These are phyloP conservation scores for Tinea pellionella DNA, from an alignment of 2,888 invertebrate species.

Conservation along the genomic window DNA sequence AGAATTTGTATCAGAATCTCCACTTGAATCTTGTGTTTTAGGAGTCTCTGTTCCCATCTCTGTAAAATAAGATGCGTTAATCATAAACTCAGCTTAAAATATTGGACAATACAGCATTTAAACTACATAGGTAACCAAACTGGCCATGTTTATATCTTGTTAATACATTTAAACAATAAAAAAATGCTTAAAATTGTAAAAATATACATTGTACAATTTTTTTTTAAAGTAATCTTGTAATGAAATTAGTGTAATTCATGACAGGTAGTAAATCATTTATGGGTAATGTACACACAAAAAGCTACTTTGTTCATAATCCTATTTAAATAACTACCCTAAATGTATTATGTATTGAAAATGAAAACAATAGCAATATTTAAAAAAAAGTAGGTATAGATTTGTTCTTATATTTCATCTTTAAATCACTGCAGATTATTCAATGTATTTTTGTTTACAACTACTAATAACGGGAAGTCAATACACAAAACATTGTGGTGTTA, in stretches of 20 bases:
- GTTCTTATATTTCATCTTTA: not conserved
- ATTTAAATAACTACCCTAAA: not conserved
- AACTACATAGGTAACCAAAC: no score
- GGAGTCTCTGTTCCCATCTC: conserved; percentile 68
- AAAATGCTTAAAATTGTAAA: no score
- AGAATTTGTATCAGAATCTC: conserved; percentile 71
- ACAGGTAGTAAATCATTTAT: not conserved
- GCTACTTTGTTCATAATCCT: not conserved
- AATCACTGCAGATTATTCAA: not conserved
- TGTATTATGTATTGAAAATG: not conserved
- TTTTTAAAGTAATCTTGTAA: no score
- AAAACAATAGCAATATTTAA: not conserved
- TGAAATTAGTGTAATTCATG: no score
- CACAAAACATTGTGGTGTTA: not conserved
- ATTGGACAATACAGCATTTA: no score
- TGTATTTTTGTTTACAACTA: not conserved
- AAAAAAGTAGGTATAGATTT: not conserved
- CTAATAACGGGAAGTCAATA: not conserved
- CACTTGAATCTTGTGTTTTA: conserved; percentile 63
- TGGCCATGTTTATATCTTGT: no score
- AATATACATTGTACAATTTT: no score
- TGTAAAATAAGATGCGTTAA: conserved; percentile 28
- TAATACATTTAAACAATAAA: no score
- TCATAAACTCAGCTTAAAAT: not conserved
- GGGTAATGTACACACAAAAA: not conserved